These are phyloP conservation scores for Okapia johnstoni DNA, from an alignment of 2,113 vertebrate genomes.

Conservation along the genomic window DNA sequence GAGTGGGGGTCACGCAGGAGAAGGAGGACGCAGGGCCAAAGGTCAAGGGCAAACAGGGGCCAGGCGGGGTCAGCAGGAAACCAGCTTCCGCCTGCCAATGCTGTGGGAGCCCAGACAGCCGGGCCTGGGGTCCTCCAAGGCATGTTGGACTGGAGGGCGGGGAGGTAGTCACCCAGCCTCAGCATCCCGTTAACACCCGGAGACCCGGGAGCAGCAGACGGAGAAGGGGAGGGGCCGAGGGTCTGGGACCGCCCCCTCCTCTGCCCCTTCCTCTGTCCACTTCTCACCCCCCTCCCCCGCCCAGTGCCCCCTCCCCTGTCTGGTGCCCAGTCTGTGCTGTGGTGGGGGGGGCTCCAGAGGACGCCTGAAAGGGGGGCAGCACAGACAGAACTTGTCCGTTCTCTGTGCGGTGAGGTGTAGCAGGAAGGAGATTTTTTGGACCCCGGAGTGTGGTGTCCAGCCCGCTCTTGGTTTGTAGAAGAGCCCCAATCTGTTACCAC, in stretches of 20 bases:
- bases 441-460: background rate
- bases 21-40: background rate
- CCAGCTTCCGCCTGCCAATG: background rate
- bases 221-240: background rate
- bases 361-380: no score
- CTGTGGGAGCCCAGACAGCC: background rate
- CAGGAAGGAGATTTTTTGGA: background rate
- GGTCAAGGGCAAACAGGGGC: background rate
- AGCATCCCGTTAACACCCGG: background rate
- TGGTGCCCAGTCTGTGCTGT: background rate
- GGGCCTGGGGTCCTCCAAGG: background rate
- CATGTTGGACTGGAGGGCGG: background rate
- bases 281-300: no score
- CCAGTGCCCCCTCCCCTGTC: background rate
- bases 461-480: background rate
- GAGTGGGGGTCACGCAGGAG: background rate
- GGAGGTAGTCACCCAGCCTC: background rate
- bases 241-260: background rate
- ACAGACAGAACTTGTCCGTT: background rate
- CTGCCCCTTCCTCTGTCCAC: background rate
- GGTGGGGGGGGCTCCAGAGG: background rate
- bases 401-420: accelerated
- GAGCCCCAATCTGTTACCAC: background rate
- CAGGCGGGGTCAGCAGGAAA: background rate
- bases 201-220: accelerated